Evolutionary conservation across 2,888 invertebrate species (phyloP), one percentile per base, ranked within the genome.

Genomic region (Ophion ellenae): DNA sequence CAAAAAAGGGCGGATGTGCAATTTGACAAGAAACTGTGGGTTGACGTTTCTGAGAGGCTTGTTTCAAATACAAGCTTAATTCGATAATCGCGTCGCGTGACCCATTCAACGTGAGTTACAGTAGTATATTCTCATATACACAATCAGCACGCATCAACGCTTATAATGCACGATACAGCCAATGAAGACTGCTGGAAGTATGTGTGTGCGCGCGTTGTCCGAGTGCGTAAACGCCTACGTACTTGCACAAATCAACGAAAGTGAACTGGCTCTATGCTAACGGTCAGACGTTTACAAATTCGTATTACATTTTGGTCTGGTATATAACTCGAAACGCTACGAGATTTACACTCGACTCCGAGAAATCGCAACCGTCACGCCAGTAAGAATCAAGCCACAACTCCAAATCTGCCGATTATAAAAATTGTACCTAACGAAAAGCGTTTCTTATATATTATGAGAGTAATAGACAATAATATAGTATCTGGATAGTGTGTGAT

Each of bases 11-110:
- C 32, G 24, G 11, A 40, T n/a, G 47, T 32, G 28, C 20, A 20
- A 90, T 91, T 90, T 90, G 89, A 89, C 90, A 90, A 91, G 81
- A 89, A 86, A 77, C 66, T 66, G 81, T 81, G 53, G 66, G 80
- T 75, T 75, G 57, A 70, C 53, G 53, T 64, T 47, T 53, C 88
- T 90, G 89, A 89, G 89, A 91, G 47, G 70, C 73, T 83, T 86
- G 89, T 89, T 90, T 91, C 91, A 91, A 76, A 71, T 92, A 93
- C 89, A 89, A 92, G 92, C 91, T 93, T 91, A 93, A 93, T 93
- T 92, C 91, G 90, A 93, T 93, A 93, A 93, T 93, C 81, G 70
- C 82, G 87, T 86, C 86, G 83, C 83, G 74, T 82, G 87, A 82
- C 88, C 87, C 87, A 87, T 88, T 87, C 85, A 88, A 86, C 83